Evolutionary conservation across 2,888 invertebrate species (phyloP).

Genomic region (Cyclophora albipunctata): DNA sequence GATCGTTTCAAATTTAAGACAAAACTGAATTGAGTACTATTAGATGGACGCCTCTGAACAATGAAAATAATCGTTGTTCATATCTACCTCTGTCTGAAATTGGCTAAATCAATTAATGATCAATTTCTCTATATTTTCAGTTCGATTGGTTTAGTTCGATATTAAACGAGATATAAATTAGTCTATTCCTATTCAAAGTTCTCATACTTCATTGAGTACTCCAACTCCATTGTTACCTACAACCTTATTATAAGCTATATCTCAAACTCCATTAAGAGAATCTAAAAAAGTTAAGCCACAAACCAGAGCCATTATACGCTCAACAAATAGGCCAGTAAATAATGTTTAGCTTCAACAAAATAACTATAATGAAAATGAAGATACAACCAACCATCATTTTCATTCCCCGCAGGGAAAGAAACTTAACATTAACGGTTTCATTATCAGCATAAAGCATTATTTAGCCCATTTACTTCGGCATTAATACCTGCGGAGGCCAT

Average conservation of each 20-base stretch:
- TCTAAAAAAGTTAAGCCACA: background rate
- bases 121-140: no score
- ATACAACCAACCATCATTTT: constrained; percentile 1
- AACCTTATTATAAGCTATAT: no score
- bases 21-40: constrained; percentile 21
- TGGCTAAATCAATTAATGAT: background rate
- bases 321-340: constrained; percentile 18
- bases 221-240: no score
- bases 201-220: no score
- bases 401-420: constrained; percentile 5
- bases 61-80: constrained; percentile 18
- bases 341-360: no score
- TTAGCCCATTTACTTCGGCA: constrained; percentile 18
- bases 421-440: constrained; percentile 9
- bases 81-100: no score
- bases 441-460: constrained; percentile 18
- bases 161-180: no score
- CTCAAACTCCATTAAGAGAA: no score
- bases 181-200: no score
- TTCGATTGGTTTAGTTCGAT: no score
- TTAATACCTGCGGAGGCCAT: constrained; percentile 10
- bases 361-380: no score
- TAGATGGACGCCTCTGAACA: constrained; percentile 38
- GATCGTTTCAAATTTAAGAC: constrained; percentile 9
- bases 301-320: constrained; percentile 41